A percentile compares a stretch with the other conserved stretches of the same genome.
Evolutionary conservation across 2,888 invertebrate species (phyloP).

Genomic region (Amiota minor): DNA sequence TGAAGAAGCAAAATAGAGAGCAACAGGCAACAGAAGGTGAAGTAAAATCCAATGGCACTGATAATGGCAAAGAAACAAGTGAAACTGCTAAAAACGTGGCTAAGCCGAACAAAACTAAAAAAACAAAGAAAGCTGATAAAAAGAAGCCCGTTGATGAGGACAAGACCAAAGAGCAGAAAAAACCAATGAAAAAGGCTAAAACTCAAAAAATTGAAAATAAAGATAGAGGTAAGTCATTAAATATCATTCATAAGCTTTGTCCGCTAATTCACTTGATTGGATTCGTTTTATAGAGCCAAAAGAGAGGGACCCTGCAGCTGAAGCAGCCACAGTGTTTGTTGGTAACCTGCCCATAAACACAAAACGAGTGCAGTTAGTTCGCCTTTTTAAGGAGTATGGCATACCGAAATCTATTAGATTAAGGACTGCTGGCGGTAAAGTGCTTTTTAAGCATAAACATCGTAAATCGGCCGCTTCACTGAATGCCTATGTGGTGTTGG

Average conservation of each 20-base stretch:
- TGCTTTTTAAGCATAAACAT: conserved; percentile 64
- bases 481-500: conserved; percentile 69
- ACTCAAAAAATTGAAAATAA: conserved; percentile 36
- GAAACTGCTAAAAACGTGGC: conserved; percentile 23
- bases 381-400: conserved; percentile 61
- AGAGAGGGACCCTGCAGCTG: conserved; percentile 49
- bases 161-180: conserved; percentile 31
- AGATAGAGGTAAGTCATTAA: conserved; percentile 41
- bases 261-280: not conserved
- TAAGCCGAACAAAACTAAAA: not conserved
- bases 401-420: conserved; percentile 64
- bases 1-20: conserved; percentile 40
- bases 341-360: conserved; percentile 72
- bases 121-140: not conserved
- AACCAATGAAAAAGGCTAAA: conserved; percentile 37
- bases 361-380: conserved; percentile 66
- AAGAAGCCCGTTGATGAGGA: not conserved
- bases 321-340: conserved; percentile 69
- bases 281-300: conserved; percentile 31
- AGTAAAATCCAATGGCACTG: not conserved
- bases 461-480: conserved; percentile 63
- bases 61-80: conserved; percentile 43
- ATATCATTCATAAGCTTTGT: not conserved
- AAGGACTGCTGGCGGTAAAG: conserved; percentile 67
- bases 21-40: not conserved